Evolutionary conservation across 2,888 invertebrate genomes (phyloP), one percentile per base, ranked within the genome.

Genomic region (Lymantria dispar): DNA sequence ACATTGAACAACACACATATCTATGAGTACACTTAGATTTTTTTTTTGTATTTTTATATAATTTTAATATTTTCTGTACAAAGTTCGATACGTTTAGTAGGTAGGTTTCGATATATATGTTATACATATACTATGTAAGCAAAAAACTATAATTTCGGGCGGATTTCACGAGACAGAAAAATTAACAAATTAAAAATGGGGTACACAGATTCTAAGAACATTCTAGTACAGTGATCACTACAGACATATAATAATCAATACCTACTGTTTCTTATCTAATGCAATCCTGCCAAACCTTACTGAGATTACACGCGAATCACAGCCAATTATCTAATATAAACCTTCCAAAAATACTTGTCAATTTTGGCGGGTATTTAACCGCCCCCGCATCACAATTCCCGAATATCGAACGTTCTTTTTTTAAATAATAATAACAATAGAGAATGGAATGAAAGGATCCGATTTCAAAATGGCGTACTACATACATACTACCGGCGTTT

Each of bases 221-320:
- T 38, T 38, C 11, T 38, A 38, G 38, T 22, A 22, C 22, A 22
- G 5, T 22, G 22, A 22, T 22, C 13, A n/a, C 12, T 12, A 38
- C 13, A 38, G 38, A 38, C 11, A 38, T 8, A 12, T 12, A 38
- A n/a, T 22, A 22, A 22, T 22, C 13, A 38, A 38, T 38, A 38
- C 41, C 8, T 39, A 42, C 40, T 15, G 29, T 40, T 52, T n/a
- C 42, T 48, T 31, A 50, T 45, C 46, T 38, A 67, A 64, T 51
- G 48, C 44, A 53, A 47, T 50, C 47, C 44, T 54, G 55, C 39
- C 55, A 53, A 58, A 54, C 60, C 61, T 58, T 62, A 53, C 64
- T 62, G 74, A 74, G 66, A 76, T 73, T 74, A 80, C 74, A 68
- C 72, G 59, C 74, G 69, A 79, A 78, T 87, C 88, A 88, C 88